Evolutionary conservation across 2,113 vertebrate species (phyloP), one percentile per base, ranked within the genome.

Genomic region (Condylura cristata): DNA sequence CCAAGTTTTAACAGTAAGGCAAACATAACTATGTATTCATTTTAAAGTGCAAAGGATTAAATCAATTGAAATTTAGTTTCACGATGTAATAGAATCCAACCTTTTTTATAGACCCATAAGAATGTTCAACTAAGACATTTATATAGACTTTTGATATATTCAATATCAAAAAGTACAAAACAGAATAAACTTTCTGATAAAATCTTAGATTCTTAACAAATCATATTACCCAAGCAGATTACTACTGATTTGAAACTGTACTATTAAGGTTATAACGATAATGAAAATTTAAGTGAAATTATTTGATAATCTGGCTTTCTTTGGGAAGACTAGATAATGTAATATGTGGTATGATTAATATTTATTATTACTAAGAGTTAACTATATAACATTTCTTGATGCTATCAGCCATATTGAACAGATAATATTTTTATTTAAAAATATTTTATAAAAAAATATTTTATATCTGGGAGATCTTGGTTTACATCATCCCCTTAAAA

Each of bases 211-310:
- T 75, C 48, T 92, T 56, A n/a, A 28, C 51, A 86, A 89, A 5
- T 75, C 68, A 16, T 84, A 81, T 78, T 86, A 93, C 14, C 61
- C 93, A 76, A 95, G 56, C 41, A 91, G 32, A 20, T 71, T 63
- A 82, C 30, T 63, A 82, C 30, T 88, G 22, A 75, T 83, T 80
- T 87, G 12, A 93, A 86, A 80, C 51, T 68, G 37, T 81, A 71
- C 3, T 39, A 71, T 84, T 91, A 93, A 94, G 11, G 82, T 26
- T 60, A 0, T 70, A 89, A 79, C 89, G 51, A 85, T 79, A 56
- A 85, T 89, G 65, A 96, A 97, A 80, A 79, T 5, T 51, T 94
- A 89, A 75, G 46, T 56, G 46, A 96, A 89, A 79, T 70, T 9
- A 83, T 70, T 4, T 18, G 84, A 60, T 76, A 32, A 93, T 68